phyloP scores from a whole-genome alignment of 1,140 invertebrate genomes.

The Protaetia brevitarsis region DNA sequence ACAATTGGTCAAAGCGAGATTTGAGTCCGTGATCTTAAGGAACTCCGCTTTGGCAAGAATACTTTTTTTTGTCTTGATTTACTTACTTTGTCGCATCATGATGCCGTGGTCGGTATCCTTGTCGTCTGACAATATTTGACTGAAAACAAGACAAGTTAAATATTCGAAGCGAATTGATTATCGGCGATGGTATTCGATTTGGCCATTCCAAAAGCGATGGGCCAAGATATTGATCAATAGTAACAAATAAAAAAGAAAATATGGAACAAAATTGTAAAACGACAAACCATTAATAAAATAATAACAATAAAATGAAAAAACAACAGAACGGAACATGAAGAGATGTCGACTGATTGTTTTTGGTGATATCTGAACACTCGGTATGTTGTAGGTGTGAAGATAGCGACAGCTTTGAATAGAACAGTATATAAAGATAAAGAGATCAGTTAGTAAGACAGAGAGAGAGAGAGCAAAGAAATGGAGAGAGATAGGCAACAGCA shows the following conservation, averaged over 20 bases:
- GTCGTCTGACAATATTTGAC: slow-evolving; percentile 64
- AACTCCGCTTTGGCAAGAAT: too few species aligned
- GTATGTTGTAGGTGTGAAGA: slow-evolving; percentile 32
- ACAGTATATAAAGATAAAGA: not conserved
- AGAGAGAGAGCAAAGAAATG: slow-evolving; percentile 45
- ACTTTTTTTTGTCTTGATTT: too few species aligned
- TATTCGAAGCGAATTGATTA: not conserved
- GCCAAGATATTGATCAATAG: not conserved
- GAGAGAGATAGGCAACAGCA: slow-evolving; percentile 49
- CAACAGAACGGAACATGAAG: too few species aligned
- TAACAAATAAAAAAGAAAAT: slow-evolving; percentile 18
- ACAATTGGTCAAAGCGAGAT: too few species aligned
- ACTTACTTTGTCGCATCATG: slow-evolving; percentile 56
- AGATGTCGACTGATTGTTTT: slow-evolving; percentile 23
- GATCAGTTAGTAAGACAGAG: not conserved
- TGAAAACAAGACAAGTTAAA: slow-evolving; percentile 48
- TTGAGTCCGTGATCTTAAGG: too few species aligned
- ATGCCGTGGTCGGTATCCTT: slow-evolving; percentile 58
- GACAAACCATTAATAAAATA: not conserved
- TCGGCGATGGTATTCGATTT: not conserved
- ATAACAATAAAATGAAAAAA: slow-evolving; percentile 2
- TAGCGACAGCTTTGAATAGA: slow-evolving; percentile 19
- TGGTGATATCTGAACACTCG: slow-evolving; percentile 28
- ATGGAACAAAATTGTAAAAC: not conserved
- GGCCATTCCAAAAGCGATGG: slow-evolving; percentile 27